These are phyloP conservation scores for Bombyx huttoni DNA, from an alignment of 2,888 invertebrate species.

Conservation along the genomic window DNA sequence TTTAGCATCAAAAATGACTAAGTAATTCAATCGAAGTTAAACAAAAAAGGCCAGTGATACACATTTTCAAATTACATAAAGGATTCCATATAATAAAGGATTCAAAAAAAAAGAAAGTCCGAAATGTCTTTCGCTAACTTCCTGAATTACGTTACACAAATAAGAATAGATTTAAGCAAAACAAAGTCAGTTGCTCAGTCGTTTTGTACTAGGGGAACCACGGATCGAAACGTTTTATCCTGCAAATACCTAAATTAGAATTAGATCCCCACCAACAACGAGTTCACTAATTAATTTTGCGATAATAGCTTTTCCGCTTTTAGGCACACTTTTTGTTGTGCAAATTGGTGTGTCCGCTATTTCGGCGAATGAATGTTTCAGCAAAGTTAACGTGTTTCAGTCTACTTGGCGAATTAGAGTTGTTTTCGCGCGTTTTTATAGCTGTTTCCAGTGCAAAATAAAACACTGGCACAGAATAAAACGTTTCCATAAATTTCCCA, in stretches of 20 bases:
- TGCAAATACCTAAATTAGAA: slow-evolving; percentile 37
- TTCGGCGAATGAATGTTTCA: slow-evolving; percentile 13
- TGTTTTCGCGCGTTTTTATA: too few species aligned
- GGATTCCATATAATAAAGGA: too few species aligned
- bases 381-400: slow-evolving; percentile 2
- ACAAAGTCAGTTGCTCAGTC: slow-evolving; percentile 19
- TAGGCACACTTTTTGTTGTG: slow-evolving; percentile 22
- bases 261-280: slow-evolving; percentile 36
- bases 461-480: too few species aligned
- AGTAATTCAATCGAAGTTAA: too few species aligned
- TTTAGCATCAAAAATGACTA: too few species aligned
- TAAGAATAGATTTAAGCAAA: slow-evolving; percentile 24
- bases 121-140: not conserved
- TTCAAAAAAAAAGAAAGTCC: not conserved
- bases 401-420: not conserved
- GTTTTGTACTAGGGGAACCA: slow-evolving; percentile 15
- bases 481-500: too few species aligned
- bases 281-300: slow-evolving; percentile 45
- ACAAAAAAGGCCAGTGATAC: too few species aligned
- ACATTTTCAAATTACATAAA: too few species aligned
- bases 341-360: slow-evolving; percentile 18
- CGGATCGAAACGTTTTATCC: slow-evolving; percentile 23
- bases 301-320: slow-evolving; percentile 33
- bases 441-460: too few species aligned
- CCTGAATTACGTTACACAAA: slow-evolving; percentile 27